Evolutionary conservation across 1,140 invertebrate genomes (phyloP).

Genomic region (Tyrophagus putrescentiae): DNA sequence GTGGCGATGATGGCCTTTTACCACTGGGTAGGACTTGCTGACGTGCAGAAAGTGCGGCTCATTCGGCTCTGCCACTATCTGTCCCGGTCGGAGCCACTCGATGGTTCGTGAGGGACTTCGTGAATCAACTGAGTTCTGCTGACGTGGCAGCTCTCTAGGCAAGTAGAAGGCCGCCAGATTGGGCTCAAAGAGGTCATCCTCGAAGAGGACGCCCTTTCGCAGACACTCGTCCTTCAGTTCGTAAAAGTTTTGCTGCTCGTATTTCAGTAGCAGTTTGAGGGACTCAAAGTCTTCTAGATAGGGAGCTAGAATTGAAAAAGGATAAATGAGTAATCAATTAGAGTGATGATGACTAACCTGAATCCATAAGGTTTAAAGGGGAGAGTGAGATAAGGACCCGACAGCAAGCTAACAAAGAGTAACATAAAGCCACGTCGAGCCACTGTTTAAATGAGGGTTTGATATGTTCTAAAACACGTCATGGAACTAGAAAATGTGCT

Average conservation of each 20-base stretch:
- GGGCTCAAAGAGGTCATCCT: neutral
- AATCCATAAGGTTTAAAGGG: no score
- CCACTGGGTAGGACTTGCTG: neutral
- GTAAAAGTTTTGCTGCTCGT: neutral
- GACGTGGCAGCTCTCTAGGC: neutral
- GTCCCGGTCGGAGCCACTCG: neutral
- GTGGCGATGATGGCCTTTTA: neutral
- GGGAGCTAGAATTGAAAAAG: no score
- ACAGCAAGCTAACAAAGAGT: no score
- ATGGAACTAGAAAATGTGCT: no score
- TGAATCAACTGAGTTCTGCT: neutral
- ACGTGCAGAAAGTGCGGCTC: neutral
- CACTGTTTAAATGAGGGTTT: no score
- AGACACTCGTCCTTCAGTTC: neutral
- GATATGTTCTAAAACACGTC: no score
- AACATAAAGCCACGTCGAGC: no score
- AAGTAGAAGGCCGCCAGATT: neutral
- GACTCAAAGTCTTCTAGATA: slow-evolving; percentile 9
- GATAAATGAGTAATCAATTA: no score
- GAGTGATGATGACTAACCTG: no score
- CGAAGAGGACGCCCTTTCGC: neutral
- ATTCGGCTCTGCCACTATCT: neutral
- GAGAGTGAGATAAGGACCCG: no score
- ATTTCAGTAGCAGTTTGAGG: neutral
- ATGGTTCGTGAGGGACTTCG: no score